These are phyloP conservation scores for Augochlora pura DNA, from an alignment of 1,140 invertebrate species.

Conservation along the genomic window DNA sequence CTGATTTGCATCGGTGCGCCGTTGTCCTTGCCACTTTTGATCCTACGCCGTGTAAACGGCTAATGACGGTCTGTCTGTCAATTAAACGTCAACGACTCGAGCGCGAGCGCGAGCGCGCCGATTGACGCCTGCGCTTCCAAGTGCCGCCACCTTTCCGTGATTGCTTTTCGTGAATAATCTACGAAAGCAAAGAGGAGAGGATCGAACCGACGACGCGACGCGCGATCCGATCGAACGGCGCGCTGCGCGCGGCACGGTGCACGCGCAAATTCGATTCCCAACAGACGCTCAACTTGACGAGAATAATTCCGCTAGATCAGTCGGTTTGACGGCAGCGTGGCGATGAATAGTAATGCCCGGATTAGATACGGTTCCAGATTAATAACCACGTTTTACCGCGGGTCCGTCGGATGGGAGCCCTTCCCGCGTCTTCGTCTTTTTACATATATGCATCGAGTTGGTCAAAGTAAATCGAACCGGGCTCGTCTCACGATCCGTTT, in stretches of 20 bases:
- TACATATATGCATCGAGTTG: background rate
- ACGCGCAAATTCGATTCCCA: constrained; percentile 28
- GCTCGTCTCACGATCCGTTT: too few relatives aligned
- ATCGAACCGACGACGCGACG: constrained; percentile 2
- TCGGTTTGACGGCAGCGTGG: constrained; percentile 26
- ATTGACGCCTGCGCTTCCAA: background rate
- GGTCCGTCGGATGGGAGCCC: background rate
- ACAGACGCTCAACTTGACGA: constrained; percentile 27
- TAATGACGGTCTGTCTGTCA: background rate
- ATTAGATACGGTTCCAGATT: constrained; percentile 37
- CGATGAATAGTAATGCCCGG: constrained; percentile 39
- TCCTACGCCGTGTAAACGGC: background rate
- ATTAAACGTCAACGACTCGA: background rate
- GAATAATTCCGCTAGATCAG: constrained; percentile 36
- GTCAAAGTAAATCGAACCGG: background rate
- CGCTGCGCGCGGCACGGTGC: constrained; percentile 4
- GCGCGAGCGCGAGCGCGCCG: background rate
- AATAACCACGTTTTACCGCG: constrained; percentile 30
- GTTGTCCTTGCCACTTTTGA: constrained; percentile 14
- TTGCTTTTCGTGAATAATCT: background rate
- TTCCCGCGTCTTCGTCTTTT: background rate
- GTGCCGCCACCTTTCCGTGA: background rate
- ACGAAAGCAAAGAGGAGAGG: background rate
- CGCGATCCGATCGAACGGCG: background rate
- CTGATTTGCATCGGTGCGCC: constrained; percentile 17